Base-by-base conservation (phyloP, 1,140 invertebrate species). In the Ctenoplectra terminalis region DNA sequence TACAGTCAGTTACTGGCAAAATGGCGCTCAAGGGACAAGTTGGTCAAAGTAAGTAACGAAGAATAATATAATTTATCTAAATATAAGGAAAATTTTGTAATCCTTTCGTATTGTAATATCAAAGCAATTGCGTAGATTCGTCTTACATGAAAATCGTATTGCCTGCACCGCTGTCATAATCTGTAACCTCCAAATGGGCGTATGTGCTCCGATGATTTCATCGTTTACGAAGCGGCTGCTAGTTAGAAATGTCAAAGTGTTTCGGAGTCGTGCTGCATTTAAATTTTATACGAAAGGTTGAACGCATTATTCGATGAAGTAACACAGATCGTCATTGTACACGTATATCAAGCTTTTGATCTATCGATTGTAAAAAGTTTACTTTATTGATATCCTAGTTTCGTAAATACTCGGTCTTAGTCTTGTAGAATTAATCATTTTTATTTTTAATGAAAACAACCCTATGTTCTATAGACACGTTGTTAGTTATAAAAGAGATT, bases 21-120 rank as follows among this genome's bases (percentile, higher is more conserved):
- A 95, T 95, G 95, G 95, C 95, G 92, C 93, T 95, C 83, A 95
- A 95, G 92, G 91, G 84, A 88, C 92, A 95, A 88, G 95, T 95
- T 82, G 95, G 95, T 85, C 93, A 94, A 88, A 95, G 95, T 95
- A 91, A 95, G 95, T 95, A 91, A 46, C 26, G 48, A 70, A 73
- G 88, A 89, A 92, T 89, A 83, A 85, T 90, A 84, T 84, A 90
- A 91, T 88, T 91, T 90, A 76, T 52, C 82, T 61, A 78, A 9
- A 60, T 72, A 60, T 69, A 60, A 84, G 17, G 5, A 20, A 69
- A 50, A 73, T 58, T 63, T 52, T 26, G 15, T 29, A 60, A 60
- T 34, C 48, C 31, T 23, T 23, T 78, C 5, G 7, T 34, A 20
- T 46, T 17, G 7, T 40, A 46, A 34, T 43, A 26, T 52, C 20